Conservation (phyloP, 2,113 vertebrate species). For the Ictalurus furcatus region DNA sequence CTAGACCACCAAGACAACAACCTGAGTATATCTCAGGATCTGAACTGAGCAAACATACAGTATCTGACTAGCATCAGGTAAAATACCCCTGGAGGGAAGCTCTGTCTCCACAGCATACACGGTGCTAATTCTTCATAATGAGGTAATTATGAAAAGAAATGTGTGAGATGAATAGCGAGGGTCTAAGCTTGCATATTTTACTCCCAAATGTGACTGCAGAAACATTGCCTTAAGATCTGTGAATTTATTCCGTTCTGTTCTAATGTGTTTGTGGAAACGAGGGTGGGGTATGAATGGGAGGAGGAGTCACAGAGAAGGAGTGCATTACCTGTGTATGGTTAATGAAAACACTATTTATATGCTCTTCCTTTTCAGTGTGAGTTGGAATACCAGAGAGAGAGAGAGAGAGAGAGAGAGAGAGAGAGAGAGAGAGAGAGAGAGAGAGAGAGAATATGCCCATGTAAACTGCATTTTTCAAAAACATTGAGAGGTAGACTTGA, state of each 20-base stretch:
- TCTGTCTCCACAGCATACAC: slow-evolving; percentile 5
- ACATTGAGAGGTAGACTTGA: too few relatives aligned
- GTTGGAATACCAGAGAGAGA: neutral
- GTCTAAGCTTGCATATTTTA: slow-evolving; percentile 9
- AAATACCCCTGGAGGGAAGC: neutral
- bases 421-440: neutral
- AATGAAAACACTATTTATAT: neutral
- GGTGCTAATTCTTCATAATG: slow-evolving; percentile 41
- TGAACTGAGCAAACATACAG: neutral
- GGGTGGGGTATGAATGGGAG: slow-evolving; percentile 56
- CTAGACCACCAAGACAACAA: neutral
- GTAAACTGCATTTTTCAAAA: too few relatives aligned
- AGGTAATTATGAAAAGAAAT: slow-evolving; percentile 39
- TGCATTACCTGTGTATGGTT: neutral
- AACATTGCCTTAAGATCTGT: slow-evolving; percentile 30
- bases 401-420: neutral
- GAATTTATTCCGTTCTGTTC: slow-evolving; percentile 22
- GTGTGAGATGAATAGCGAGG: slow-evolving; percentile 20
- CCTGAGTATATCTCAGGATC: neutral
- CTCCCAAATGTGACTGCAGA: slow-evolving; percentile 26
- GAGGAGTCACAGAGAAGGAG: neutral
- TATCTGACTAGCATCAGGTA: neutral
- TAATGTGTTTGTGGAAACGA: slow-evolving; percentile 2
- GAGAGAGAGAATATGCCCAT: neutral
- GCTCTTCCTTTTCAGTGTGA: neutral